phyloP scores from a whole-genome alignment of 1,140 invertebrate species.

The Lasioglossum baleicum region DNA sequence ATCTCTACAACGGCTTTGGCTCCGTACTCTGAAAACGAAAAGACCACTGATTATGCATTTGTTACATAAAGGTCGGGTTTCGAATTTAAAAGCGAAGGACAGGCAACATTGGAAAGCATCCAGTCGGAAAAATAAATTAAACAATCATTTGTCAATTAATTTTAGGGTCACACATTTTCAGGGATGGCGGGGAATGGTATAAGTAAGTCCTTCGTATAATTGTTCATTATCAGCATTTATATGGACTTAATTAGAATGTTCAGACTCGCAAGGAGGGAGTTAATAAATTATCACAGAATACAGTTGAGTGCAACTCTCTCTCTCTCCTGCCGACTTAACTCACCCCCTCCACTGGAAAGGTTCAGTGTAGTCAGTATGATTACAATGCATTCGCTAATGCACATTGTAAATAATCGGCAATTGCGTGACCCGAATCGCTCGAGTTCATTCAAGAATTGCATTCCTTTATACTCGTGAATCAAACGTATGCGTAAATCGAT shows the following conservation, averaged over 20 bases:
- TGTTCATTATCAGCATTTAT: too few relatives aligned
- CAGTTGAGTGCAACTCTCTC: too few relatives aligned
- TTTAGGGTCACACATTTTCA: neutral
- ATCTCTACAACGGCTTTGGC: constrained; percentile 61
- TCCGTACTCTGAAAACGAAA: constrained; percentile 62
- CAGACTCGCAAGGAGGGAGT: too few relatives aligned
- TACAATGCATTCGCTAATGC: too few relatives aligned
- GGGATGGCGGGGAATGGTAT: too few relatives aligned
- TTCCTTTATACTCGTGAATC: neutral
- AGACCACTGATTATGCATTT: neutral
- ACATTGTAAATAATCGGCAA: neutral
- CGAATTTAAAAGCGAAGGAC: constrained; percentile 16
- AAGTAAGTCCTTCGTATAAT: too few relatives aligned
- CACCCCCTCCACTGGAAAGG: too few relatives aligned
- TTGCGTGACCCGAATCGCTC: neutral
- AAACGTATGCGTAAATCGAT: neutral
- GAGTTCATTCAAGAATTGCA: neutral
- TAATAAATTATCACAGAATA: too few relatives aligned
- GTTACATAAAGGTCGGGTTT: neutral
- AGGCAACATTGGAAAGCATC: neutral
- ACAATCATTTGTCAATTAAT: neutral
- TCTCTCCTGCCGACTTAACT: too few relatives aligned
- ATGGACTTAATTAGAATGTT: too few relatives aligned
- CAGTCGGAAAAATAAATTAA: neutral
- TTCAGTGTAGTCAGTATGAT: too few relatives aligned